Conservation (phyloP, 2,797 vertebrate species). For the Threskiornis aethiopicus region DNA sequence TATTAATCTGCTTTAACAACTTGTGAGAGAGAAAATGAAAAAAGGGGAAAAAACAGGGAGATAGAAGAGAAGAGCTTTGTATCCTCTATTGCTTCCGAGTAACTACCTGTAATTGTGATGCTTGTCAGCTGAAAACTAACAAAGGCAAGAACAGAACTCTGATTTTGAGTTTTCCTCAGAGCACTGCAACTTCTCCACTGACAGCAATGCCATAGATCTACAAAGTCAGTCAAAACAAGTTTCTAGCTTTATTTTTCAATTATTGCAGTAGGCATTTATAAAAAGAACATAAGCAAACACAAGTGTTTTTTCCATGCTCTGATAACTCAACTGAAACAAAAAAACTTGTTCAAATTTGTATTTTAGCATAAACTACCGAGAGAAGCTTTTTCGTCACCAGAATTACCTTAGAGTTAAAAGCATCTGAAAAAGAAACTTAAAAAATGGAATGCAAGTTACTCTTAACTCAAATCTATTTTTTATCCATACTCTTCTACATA, state of each 20-base stretch:
- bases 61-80: background rate
- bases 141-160: background rate
- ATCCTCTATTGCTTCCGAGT: background rate
- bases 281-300: background rate
- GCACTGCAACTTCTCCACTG: background rate
- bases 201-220: background rate
- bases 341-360: background rate
- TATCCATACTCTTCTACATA: background rate
- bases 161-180: background rate
- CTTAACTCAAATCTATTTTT: background rate
- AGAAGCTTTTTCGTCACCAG: background rate
- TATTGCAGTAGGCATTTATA: background rate
- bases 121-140: background rate
- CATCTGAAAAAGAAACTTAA: background rate
- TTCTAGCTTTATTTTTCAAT: background rate
- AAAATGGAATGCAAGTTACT: background rate
- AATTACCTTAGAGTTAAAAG: background rate
- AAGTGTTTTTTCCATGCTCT: background rate
- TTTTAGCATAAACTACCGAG: background rate
- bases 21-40: background rate
- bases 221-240: background rate
- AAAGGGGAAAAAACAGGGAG: background rate
- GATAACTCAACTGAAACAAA: background rate
- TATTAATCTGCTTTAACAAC: background rate
- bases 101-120: background rate